phyloP scores from a whole-genome alignment of 1,140 invertebrate species.

The Drosophila gunungcola region DNA sequence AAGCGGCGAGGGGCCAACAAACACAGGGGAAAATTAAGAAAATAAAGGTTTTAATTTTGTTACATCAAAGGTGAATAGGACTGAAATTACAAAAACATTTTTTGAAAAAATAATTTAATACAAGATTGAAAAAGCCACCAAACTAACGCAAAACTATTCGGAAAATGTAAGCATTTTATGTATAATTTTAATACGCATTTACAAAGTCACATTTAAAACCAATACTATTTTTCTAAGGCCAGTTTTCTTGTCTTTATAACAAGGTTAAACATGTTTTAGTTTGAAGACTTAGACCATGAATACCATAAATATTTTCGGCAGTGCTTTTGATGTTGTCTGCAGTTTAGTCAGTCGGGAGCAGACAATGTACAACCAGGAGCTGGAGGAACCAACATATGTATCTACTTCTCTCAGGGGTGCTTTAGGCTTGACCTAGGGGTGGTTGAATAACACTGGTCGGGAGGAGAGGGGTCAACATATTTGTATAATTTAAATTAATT shows the following conservation, averaged over 20 bases:
- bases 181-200: no score
- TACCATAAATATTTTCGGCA: neutral
- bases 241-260: no score
- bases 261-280: no score
- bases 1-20: conserved; percentile 10
- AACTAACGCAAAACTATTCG: no score
- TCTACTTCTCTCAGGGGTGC: conserved; percentile 37
- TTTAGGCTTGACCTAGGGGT: conserved; percentile 29
- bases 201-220: no score
- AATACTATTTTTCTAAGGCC: no score
- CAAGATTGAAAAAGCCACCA: no score
- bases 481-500: conserved; percentile 81
- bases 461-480: conserved; percentile 27
- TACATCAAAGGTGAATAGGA: no score
- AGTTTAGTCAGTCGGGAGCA: conserved; percentile 18
- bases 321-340: conserved; percentile 16
- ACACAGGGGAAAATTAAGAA: neutral
- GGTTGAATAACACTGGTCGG: conserved; percentile 13
- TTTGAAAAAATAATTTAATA: no score
- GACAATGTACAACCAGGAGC: neutral
- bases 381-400: conserved; percentile 28
- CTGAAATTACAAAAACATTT: no score
- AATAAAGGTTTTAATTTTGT: neutral
- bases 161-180: no score
- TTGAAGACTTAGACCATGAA: no score